Conservation (phyloP, 2,888 invertebrate species). For the Aleiodes leptofemur region DNA sequence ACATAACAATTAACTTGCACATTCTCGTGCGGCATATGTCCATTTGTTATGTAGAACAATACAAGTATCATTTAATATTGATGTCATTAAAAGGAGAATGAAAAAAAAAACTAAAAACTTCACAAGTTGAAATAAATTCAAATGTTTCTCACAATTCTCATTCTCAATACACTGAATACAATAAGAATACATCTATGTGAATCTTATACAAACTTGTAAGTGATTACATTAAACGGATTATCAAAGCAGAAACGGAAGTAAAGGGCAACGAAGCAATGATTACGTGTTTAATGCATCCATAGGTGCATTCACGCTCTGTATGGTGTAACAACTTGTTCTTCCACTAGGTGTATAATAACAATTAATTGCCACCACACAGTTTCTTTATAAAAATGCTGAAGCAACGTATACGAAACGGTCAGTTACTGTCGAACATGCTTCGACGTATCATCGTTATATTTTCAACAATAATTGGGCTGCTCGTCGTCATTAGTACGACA, state of each 20-base stretch:
- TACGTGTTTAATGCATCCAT: constrained; percentile 64
- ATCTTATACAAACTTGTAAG: constrained; percentile 1
- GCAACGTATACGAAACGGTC: constrained; percentile 35
- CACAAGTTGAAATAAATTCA: constrained; percentile 4
- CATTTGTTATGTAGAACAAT: constrained; percentile 34
- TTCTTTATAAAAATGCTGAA: constrained; percentile 68
- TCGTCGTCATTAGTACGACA: constrained; percentile 40
- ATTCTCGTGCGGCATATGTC: constrained; percentile 37
- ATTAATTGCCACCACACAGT: constrained; percentile 50
- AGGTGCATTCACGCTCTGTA: constrained; percentile 74
- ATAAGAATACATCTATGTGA: constrained; percentile 29
- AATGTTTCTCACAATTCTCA: constrained; percentile 3
- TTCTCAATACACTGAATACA: constrained; percentile 17
- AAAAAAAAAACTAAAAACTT: not conserved
- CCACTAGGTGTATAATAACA: constrained; percentile 40
- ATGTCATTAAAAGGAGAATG: not conserved
- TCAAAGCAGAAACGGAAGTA: constrained; percentile 56
- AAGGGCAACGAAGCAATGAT: constrained; percentile 63
- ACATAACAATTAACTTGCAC: constrained; percentile 18
- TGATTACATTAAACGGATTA: constrained; percentile 15
- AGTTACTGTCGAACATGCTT: constrained; percentile 70
- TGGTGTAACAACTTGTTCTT: constrained; percentile 64
- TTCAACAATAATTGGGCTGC: constrained; percentile 33
- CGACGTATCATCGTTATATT: constrained; percentile 62
- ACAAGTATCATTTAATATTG: constrained; percentile 36